phyloP scores from a whole-genome alignment of 2,888 invertebrate genomes.

The Scaptomyza reducta region DNA sequence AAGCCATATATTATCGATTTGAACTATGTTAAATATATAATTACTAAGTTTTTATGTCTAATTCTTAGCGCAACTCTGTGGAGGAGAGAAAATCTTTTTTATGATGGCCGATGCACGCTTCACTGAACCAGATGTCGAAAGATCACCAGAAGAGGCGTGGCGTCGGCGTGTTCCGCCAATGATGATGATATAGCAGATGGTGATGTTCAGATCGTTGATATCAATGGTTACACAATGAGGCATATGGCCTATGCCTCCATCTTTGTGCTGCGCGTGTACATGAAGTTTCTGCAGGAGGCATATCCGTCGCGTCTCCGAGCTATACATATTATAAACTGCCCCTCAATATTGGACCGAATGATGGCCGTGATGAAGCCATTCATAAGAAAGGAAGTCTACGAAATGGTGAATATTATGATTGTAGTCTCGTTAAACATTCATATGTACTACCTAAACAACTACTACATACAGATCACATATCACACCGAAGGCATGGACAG shows the following conservation, averaged over 20 bases:
- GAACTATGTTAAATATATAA: too few relatives aligned
- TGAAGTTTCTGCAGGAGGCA: slow-evolving; percentile 89
- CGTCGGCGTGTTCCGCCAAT: slow-evolving; percentile 5
- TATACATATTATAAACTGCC: slow-evolving; percentile 88
- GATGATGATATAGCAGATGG: slow-evolving; percentile 86
- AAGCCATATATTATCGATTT: too few relatives aligned
- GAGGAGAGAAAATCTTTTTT: slow-evolving; percentile 77
- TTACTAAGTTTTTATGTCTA: background rate
- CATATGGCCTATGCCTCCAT: slow-evolving; percentile 87
- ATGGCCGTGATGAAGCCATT: slow-evolving; percentile 87
- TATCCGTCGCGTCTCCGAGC: slow-evolving; percentile 88
- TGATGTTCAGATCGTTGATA: slow-evolving; percentile 88
- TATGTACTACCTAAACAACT: background rate
- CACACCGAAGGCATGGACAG: slow-evolving; percentile 86
- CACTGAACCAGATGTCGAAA: slow-evolving; percentile 40
- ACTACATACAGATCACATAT: slow-evolving; percentile 84
- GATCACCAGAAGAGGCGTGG: slow-evolving; percentile 39
- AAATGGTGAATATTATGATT: slow-evolving; percentile 83
- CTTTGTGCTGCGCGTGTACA: slow-evolving; percentile 87
- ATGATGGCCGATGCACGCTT: slow-evolving; percentile 76
- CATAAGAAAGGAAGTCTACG: slow-evolving; percentile 86
- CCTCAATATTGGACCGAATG: slow-evolving; percentile 86
- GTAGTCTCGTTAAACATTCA: too few relatives aligned
- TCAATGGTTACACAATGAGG: slow-evolving; percentile 87
- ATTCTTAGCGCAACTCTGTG: slow-evolving; percentile 66